Evolutionary conservation across 2,113 vertebrate species (phyloP).

Genomic region (Sporophila hypoxantha): DNA sequence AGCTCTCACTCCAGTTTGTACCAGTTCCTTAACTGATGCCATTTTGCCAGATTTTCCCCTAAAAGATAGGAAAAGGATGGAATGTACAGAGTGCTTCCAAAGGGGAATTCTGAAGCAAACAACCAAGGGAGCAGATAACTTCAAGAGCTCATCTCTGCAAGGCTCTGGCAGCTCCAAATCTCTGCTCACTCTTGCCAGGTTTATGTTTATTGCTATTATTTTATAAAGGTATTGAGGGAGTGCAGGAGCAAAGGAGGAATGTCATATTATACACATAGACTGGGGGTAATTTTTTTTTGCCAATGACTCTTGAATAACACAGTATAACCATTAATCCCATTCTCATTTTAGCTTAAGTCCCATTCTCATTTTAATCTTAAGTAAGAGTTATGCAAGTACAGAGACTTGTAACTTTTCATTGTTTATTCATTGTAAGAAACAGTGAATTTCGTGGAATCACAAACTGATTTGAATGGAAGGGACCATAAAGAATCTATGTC

Average conservation of each 20-base stretch:
- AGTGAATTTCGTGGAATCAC: not conserved
- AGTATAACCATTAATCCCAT: not conserved
- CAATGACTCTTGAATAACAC: not conserved
- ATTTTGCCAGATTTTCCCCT: not conserved
- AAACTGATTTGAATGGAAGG: not conserved
- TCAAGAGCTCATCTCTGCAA: not conserved
- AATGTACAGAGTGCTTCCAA: not conserved
- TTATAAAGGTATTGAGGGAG: not conserved
- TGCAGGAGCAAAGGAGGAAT: not conserved
- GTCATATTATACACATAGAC: not conserved
- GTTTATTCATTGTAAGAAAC: not conserved
- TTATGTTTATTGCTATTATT: not conserved
- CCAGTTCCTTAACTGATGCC: not conserved
- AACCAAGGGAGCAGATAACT: not conserved
- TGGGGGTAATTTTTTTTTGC: not conserved
- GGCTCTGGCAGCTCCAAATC: not conserved
- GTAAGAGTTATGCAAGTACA: not conserved
- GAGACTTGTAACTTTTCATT: not conserved
- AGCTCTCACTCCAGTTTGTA: not conserved
- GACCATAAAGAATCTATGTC: not conserved
- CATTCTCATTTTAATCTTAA: too few species aligned
- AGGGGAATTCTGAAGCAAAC: not conserved
- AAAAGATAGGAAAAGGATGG: not conserved
- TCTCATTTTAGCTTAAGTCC: not conserved
- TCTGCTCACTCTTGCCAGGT: not conserved